Conservation (phyloP, 2,113 vertebrate species). For the Crotalus horridus region DNA sequence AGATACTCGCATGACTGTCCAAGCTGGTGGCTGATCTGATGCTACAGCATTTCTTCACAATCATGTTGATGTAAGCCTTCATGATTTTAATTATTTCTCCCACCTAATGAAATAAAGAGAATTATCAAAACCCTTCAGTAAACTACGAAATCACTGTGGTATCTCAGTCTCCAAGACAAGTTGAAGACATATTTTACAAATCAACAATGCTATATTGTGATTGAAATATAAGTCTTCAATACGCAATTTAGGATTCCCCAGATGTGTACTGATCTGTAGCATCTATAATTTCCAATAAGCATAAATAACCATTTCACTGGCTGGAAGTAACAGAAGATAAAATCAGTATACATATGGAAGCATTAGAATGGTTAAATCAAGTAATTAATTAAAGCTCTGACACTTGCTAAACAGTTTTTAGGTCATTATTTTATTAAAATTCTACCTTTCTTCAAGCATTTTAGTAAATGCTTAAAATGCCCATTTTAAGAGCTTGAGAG, state of each 20-base stretch:
- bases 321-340: not conserved
- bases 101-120: slow-evolving; percentile 68
- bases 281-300: not conserved
- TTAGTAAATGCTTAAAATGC: not conserved
- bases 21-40: slow-evolving; percentile 78
- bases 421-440: not conserved
- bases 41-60: slow-evolving; percentile 90
- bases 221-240: not conserved
- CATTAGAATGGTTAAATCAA: not conserved
- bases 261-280: not conserved
- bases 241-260: not conserved
- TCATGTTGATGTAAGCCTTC: slow-evolving; percentile 95
- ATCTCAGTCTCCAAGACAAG: not conserved
- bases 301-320: not conserved
- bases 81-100: slow-evolving; percentile 92
- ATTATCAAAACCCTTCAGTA: not conserved
- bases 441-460: not conserved
- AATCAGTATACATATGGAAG: not conserved
- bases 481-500: not conserved
- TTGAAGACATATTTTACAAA: not conserved
- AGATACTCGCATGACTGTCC: slow-evolving; percentile 76
- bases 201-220: not conserved
- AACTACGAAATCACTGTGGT: not conserved
- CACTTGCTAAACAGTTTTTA: not conserved
- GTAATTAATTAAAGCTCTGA: not conserved